Conservation (phyloP, 2,113 vertebrate species). For the Gorsachius goisagi region DNA sequence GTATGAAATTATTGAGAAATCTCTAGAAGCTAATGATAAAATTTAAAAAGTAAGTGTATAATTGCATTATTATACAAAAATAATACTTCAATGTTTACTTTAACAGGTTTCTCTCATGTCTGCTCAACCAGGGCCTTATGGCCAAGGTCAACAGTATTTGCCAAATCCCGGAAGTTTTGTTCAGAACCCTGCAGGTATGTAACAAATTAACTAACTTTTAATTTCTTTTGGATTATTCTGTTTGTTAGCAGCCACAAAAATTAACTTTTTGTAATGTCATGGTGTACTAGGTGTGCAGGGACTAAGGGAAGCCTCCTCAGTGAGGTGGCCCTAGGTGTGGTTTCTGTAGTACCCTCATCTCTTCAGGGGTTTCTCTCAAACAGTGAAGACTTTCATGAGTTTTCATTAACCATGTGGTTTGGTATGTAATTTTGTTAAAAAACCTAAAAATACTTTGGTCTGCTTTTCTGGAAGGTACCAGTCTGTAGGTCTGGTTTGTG, state of each 20-base stretch:
- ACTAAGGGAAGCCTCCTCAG: not conserved
- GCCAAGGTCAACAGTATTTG: constrained; percentile 82
- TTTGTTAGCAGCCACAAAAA: not conserved
- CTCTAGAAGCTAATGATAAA: not conserved
- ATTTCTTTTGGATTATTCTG: not conserved
- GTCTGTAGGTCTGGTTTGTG: not conserved
- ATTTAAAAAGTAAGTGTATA: not conserved
- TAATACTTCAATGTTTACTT: not conserved
- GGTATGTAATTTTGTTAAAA: not conserved
- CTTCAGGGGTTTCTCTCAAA: not conserved
- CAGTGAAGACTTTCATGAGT: not conserved
- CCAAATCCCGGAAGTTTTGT: constrained; percentile 82
- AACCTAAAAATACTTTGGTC: not conserved
- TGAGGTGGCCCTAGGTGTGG: not conserved
- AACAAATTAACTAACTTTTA: not conserved
- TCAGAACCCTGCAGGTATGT: constrained; percentile 82
- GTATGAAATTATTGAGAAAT: not conserved
- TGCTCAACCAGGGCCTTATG: constrained; percentile 72
- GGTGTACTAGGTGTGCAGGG: not conserved
- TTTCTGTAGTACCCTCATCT: not conserved
- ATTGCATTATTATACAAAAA: not conserved
- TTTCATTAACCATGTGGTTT: not conserved
- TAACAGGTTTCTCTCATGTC: constrained; percentile 72
- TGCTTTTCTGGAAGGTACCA: not conserved
- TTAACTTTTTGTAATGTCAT: not conserved